Conservation (phyloP, 2,797 vertebrate genomes). For the Peromyscus aztecus region DNA sequence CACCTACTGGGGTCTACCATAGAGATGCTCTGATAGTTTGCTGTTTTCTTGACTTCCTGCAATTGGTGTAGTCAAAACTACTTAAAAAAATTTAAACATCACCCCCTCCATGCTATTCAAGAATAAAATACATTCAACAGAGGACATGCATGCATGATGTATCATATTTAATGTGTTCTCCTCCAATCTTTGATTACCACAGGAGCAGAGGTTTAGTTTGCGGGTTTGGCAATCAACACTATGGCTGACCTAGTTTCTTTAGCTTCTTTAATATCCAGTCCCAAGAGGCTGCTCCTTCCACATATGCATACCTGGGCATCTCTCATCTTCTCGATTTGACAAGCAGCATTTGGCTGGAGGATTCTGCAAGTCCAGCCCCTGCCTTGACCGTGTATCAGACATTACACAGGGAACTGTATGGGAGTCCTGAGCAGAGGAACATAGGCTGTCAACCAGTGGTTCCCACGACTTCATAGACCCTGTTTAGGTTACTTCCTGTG, state of each 20-base stretch:
- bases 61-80: not conserved
- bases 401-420: not conserved
- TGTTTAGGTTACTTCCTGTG: accelerated
- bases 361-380: not conserved
- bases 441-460: not conserved
- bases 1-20: not conserved
- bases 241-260: not conserved
- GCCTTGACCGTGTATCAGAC: not conserved
- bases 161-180: not conserved
- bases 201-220: not conserved
- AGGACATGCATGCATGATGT: not conserved
- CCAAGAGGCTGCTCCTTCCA: not conserved
- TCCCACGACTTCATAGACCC: accelerated
- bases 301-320: not conserved
- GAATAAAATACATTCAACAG: not conserved
- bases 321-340: not conserved
- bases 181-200: not conserved
- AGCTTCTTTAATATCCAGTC: not conserved
- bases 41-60: not conserved
- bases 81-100: not conserved
- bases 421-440: not conserved
- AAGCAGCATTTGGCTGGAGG: not conserved
- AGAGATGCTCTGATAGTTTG: not conserved
- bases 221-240: not conserved
- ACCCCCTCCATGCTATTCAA: not conserved